These are phyloP conservation scores for Nymphalis io DNA, from an alignment of 1,140 invertebrate species.

Conservation along the genomic window DNA sequence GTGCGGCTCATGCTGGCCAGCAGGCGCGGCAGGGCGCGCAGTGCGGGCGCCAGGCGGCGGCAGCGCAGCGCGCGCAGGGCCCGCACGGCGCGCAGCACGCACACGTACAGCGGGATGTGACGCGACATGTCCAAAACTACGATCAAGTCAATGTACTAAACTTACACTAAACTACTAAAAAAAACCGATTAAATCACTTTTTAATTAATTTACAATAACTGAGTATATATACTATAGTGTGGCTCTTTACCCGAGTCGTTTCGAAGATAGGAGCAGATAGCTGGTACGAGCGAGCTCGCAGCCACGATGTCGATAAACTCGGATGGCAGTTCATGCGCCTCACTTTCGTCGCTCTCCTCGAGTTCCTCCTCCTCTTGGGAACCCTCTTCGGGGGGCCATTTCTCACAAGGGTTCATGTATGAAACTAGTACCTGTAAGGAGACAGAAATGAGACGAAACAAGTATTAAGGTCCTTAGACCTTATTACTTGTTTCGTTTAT, in stretches of 20 bases:
- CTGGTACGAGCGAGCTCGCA: constrained; percentile 92
- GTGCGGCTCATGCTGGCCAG: constrained; percentile 93
- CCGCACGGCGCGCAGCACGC: constrained; percentile 90
- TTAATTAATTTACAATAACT: too few relatives aligned
- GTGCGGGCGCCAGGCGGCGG: constrained; percentile 65
- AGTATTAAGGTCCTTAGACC: not conserved
- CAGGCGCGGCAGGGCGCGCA: constrained; percentile 82
- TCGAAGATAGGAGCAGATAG: constrained; percentile 93
- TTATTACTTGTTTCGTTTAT: too few relatives aligned
- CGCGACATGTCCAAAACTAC: constrained; percentile 93
- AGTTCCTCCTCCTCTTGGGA: constrained; percentile 50
- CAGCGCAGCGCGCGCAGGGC: constrained; percentile 82
- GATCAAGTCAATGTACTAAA: not conserved
- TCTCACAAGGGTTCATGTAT: constrained; percentile 90
- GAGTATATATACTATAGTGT: not conserved
- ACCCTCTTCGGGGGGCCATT: constrained; percentile 79
- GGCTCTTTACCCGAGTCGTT: constrained; percentile 90
- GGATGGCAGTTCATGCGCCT: constrained; percentile 81
- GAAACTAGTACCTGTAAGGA: constrained; percentile 87
- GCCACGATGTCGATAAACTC: constrained; percentile 89
- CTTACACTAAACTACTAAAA: not conserved
- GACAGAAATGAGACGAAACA: not conserved
- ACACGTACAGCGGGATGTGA: constrained; percentile 94
- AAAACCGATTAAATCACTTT: too few relatives aligned
- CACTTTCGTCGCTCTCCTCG: constrained; percentile 73